Evolutionary conservation across 2,113 vertebrate genomes (phyloP).

Genomic region (Zosterops japonicus): DNA sequence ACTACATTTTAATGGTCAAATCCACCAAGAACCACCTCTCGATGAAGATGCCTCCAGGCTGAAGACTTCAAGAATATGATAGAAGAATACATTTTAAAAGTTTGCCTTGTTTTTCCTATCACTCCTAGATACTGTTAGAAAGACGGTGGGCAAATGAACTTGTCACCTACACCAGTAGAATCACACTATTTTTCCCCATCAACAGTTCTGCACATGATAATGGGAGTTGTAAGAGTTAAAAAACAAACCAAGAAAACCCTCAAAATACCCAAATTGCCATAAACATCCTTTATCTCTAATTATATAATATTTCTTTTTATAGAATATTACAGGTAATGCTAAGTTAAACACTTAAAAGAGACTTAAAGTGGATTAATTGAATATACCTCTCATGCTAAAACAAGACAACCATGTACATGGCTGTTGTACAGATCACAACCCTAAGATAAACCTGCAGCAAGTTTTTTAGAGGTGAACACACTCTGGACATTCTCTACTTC

Average conservation of each 20-base stretch:
- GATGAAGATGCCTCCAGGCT: background rate
- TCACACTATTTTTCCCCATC: background rate
- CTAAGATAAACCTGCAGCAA: background rate
- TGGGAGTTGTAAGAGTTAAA: background rate
- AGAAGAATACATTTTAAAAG: background rate
- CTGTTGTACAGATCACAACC: background rate
- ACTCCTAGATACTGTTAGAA: background rate
- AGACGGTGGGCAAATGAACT: background rate
- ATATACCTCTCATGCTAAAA: background rate
- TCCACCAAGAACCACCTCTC: background rate
- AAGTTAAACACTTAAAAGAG: background rate
- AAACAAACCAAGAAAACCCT: background rate
- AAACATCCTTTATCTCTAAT: background rate
- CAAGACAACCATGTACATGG: background rate
- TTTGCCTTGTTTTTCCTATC: background rate
- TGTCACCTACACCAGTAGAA: background rate
- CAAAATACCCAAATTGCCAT: background rate
- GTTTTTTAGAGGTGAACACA: background rate
- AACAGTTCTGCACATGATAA: background rate
- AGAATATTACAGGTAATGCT: background rate
- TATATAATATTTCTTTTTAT: background rate
- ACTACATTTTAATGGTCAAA: background rate
- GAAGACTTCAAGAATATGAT: background rate
- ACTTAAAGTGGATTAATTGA: background rate
- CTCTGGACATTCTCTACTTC: background rate